phyloP scores from a whole-genome alignment of 2,113 vertebrate species.

The Tragelaphus buxtoni region DNA sequence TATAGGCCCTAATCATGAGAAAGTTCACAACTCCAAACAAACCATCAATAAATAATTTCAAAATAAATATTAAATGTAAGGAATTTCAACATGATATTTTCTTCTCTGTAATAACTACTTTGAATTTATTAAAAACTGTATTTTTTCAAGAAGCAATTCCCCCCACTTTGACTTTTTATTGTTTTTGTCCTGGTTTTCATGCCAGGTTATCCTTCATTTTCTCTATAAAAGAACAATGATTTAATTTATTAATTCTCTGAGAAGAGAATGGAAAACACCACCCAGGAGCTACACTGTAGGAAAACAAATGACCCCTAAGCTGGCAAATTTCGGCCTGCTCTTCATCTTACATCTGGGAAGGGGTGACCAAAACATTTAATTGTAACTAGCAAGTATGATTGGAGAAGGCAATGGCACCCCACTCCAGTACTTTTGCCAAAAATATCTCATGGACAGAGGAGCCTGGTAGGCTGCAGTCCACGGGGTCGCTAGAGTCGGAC shows the following conservation, averaged over 20 bases:
- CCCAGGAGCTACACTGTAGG: constrained; percentile 39
- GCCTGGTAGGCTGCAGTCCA: too few species aligned
- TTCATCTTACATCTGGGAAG: constrained; percentile 55
- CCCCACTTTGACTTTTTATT: neutral
- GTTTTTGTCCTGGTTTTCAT: neutral
- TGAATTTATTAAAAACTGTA: neutral
- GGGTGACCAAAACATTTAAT: constrained; percentile 66
- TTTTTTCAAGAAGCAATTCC: neutral
- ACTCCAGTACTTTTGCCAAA: too few species aligned
- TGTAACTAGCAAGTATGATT: constrained; percentile 65
- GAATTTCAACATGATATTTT: neutral
- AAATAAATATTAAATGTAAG: neutral
- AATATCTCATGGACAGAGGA: too few species aligned
- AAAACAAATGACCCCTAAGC: constrained; percentile 69
- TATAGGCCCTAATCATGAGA: neutral
- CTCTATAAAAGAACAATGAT: constrained; percentile 32
- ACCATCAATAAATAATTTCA: neutral
- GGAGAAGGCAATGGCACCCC: too few species aligned
- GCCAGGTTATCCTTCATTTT: neutral
- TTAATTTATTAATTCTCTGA: constrained; percentile 67
- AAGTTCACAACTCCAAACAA: neutral
- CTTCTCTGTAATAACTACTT: neutral
- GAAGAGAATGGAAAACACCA: constrained; percentile 58
- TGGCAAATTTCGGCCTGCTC: constrained; percentile 53
- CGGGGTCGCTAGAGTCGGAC: too few species aligned